Evolutionary conservation across 2,888 invertebrate species (phyloP).

Genomic region (Caenorhabditis panamensis): DNA sequence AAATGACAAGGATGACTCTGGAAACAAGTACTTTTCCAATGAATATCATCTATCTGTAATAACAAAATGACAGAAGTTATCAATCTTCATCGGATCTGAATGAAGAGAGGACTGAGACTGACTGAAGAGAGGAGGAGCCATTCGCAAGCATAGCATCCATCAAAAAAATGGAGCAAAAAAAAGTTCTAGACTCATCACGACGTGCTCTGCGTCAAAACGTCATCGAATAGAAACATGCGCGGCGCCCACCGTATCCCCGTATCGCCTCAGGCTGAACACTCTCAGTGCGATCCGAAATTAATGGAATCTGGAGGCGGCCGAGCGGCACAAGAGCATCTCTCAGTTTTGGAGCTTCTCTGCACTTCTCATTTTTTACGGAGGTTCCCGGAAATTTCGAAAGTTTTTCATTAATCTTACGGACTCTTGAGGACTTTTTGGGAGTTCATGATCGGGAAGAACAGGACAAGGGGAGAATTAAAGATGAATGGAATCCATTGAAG

Average conservation of each 20-base stretch:
- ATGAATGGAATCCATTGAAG: no score
- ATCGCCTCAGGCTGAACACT: slow-evolving; percentile 49
- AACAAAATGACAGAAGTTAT: slow-evolving; percentile 3
- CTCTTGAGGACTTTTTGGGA: no score
- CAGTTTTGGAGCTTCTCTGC: slow-evolving; percentile 33
- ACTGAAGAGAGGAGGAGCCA: no score
- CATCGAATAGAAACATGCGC: slow-evolving; percentile 38
- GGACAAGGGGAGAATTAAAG: no score
- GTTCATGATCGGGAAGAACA: no score
- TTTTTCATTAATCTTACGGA: no score
- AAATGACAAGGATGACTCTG: not conserved
- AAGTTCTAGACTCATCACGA: slow-evolving; percentile 17
- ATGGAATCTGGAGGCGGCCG: slow-evolving; percentile 12
- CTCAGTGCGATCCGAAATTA: slow-evolving; percentile 52
- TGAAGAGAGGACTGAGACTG: no score
- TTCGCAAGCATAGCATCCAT: no score
- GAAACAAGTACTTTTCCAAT: no score
- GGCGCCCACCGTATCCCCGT: slow-evolving; percentile 20
- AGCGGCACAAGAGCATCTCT: not conserved
- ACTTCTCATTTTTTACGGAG: slow-evolving; percentile 5
- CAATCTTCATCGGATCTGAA: slow-evolving; percentile 39
- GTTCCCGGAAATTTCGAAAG: no score
- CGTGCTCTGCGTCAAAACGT: slow-evolving; percentile 47
- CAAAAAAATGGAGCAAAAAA: slow-evolving; percentile 17
- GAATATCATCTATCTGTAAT: not conserved